A percentile compares a stretch with the other conserved stretches of the same genome.
These are phyloP conservation scores for Plebejus melissa DNA, from an alignment of 2,888 invertebrate genomes.

Conservation along the genomic window DNA sequence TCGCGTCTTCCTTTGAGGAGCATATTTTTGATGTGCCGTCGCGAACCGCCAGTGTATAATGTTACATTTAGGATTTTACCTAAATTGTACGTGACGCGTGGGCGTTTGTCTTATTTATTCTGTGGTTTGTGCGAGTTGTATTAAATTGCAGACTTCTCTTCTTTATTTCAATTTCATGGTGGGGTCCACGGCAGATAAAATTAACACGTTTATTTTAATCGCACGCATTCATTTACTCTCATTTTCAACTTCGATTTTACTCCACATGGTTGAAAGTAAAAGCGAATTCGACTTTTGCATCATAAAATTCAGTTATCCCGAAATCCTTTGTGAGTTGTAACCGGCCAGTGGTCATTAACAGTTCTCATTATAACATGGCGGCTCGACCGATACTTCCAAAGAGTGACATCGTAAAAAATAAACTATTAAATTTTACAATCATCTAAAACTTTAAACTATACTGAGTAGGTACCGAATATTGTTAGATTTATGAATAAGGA, in stretches of 20 bases:
- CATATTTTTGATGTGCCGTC: slow-evolving; percentile 16
- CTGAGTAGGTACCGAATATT: slow-evolving; percentile 34
- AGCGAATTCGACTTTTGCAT: slow-evolving; percentile 2
- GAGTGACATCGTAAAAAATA: slow-evolving; percentile 57
- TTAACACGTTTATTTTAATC: not conserved
- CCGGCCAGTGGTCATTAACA: slow-evolving; percentile 3
- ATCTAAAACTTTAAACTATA: slow-evolving; percentile 42
- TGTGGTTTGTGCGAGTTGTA: not conserved
- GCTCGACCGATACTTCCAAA: not conserved
- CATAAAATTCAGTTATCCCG: slow-evolving; percentile 9
- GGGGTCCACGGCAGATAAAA: not conserved
- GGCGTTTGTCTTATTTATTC: not conserved
- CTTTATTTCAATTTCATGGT: not conserved
- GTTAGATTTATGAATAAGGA: slow-evolving; percentile 30
- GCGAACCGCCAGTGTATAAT: not conserved
- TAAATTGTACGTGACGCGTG: not conserved
- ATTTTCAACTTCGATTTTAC: not conserved
- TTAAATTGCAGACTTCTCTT: not conserved
- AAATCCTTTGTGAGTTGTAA: not conserved
- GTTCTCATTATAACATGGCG: slow-evolving; percentile 32
- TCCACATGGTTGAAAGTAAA: slow-evolving; percentile 4
- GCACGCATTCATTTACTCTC: not conserved
- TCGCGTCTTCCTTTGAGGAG: slow-evolving; percentile 24
- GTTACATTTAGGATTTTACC: not conserved
- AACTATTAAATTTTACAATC: slow-evolving; percentile 72